Evolutionary conservation across 2,888 invertebrate species (phyloP), one percentile per base, ranked within the genome.

Genomic region (Cheilosia scutellata): DNA sequence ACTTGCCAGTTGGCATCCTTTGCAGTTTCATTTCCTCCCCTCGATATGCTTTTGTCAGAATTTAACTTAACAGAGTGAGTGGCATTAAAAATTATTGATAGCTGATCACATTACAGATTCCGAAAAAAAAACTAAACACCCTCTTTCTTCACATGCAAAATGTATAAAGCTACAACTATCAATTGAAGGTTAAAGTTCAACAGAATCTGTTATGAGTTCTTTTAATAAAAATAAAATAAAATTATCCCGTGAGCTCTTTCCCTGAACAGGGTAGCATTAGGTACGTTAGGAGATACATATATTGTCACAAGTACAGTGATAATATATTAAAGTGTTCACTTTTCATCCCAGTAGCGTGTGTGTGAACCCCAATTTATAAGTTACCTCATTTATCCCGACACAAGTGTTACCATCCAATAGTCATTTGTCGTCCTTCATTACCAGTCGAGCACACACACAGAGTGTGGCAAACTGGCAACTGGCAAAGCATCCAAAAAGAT

Each of bases 371-470:
- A 75, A 84, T 84, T 84, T 80, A 84, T 84, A 75, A 84, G 79
- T 76, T 84, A 70, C 63, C 79, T 75, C 75, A 84, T 75, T 75
- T 83, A 79, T 79, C 51, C 58, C 65, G 68, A 76, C 84, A 84
- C 79, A 80, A 84, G 75, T 84, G 80, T 80, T 84, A 58, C 80
- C 75, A 79, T 84, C 74, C 75, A 75, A 79, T 75, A 84, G 84
- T 80, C 70, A 84, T 84, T 84, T 84, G 75, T 84, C 80, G 80
- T 75, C 75, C 80, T 84, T 80, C 75, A 79, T 80, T 84, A 75
- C 75, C 79, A 84, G 70, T 42, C 58, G 27, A 75, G 71, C 58
- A 71, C 65, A 70, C 66, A 79, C 70, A 75, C 44, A 75, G 57
- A 25, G 31, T 71, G 60, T n/a, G 42, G 16, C 47, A 44, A 20